phyloP scores from a whole-genome alignment of 2,797 vertebrate species.

The Sebastes alutus region DNA sequence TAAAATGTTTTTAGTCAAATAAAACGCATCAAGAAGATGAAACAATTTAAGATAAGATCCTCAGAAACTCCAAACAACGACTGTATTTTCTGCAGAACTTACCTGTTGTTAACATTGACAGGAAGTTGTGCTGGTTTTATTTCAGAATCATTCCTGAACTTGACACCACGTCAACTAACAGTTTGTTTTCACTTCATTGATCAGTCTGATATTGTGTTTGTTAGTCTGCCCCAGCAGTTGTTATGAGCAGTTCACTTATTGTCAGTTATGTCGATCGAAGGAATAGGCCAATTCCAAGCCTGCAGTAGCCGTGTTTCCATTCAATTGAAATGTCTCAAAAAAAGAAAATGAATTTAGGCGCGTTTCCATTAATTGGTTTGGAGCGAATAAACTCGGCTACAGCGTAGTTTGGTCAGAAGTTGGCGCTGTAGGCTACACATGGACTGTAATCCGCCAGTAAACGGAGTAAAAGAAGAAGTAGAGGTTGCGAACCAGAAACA shows the following conservation, averaged over 20 bases:
- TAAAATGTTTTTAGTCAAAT: neutral
- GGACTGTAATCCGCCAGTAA: too few relatives aligned
- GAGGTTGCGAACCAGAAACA: too few relatives aligned
- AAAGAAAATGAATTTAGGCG: fast-evolving
- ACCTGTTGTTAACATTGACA: neutral
- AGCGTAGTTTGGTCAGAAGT: too few relatives aligned
- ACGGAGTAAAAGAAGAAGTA: too few relatives aligned
- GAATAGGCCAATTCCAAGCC: neutral
- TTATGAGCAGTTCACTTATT: too few relatives aligned
- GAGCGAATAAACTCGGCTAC: too few relatives aligned
- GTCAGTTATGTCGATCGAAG: neutral
- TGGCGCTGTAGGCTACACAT: too few relatives aligned
- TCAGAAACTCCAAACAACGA: neutral
- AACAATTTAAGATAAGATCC: neutral
- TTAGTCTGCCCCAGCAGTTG: too few relatives aligned
- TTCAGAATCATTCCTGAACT: neutral
- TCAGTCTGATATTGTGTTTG: neutral
- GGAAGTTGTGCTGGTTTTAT: neutral
- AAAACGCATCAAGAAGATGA: neutral
- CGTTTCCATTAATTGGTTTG: too few relatives aligned
- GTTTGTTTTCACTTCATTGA: neutral
- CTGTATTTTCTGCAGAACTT: neutral
- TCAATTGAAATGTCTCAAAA: too few relatives aligned
- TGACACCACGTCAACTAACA: neutral
- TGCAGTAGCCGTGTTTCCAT: neutral